Evolutionary conservation across 2,113 vertebrate species (phyloP).

Genomic region (Carassius carassius): DNA sequence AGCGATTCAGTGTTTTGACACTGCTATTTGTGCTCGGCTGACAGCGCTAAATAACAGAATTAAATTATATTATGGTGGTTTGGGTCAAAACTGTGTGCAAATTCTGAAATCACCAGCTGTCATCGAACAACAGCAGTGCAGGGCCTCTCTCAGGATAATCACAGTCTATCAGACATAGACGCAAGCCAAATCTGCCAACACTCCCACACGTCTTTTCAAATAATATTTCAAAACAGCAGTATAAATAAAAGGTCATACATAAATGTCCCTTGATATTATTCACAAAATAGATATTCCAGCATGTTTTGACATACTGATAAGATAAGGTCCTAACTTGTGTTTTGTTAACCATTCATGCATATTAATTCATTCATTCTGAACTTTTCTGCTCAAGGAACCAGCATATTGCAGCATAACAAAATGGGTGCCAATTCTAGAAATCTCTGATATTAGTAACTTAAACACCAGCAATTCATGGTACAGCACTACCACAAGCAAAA

Average conservation of each 20-base stretch:
- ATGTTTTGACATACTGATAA: neutral
- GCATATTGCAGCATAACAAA: neutral
- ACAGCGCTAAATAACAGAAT: conserved; percentile 18
- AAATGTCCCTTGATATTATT: neutral
- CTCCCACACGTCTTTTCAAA: conserved; percentile 6
- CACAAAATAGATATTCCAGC: neutral
- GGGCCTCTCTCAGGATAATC: conserved; percentile 36
- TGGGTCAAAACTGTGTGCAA: conserved; percentile 32
- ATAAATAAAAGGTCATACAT: neutral
- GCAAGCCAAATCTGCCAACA: conserved; percentile 13
- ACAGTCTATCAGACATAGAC: conserved; percentile 8
- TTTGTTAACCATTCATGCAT: neutral
- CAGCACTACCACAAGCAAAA: neutral
- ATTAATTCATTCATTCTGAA: neutral
- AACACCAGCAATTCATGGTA: neutral
- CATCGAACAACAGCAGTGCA: conserved; percentile 45
- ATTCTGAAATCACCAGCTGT: conserved; percentile 52
- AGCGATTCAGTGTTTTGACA: neutral
- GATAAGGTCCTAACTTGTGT: neutral
- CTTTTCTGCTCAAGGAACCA: neutral
- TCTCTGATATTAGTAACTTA: neutral
- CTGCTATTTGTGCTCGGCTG: conserved; percentile 24
- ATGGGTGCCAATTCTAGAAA: neutral
- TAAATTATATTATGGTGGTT: conserved; percentile 20
- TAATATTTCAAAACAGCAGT: neutral